Conservation (phyloP, 2,113 vertebrate genomes). For the Lampris incognitus region DNA sequence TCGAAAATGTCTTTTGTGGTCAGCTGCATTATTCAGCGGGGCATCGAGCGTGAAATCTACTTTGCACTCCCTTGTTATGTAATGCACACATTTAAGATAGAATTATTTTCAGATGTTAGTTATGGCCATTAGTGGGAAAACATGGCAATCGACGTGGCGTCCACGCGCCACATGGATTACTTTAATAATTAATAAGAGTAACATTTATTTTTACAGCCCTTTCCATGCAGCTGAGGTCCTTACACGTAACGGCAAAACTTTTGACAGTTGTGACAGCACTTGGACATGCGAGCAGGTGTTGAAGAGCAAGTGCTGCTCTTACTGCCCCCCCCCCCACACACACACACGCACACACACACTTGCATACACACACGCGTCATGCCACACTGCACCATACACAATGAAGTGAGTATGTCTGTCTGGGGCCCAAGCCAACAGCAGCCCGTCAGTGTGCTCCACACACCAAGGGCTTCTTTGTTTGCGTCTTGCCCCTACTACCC, state of each 20-base stretch:
- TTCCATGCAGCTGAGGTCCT: too few species aligned
- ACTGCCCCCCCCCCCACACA: conserved; percentile 17
- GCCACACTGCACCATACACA: conserved; percentile 11
- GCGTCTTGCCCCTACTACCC: background rate
- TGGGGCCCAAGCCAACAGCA: conserved; percentile 27
- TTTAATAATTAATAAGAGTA: too few species aligned
- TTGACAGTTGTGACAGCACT: conserved; percentile 64
- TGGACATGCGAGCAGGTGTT: conserved; percentile 68
- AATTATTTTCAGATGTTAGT: background rate
- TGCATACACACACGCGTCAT: conserved; percentile 21
- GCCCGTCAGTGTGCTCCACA: background rate
- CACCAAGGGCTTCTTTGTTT: conserved; percentile 53
- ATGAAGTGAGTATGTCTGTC: background rate
- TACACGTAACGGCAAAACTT: background rate
- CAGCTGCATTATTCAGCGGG: too few species aligned
- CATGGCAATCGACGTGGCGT: too few species aligned
- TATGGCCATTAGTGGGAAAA: background rate
- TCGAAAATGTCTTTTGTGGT: too few species aligned
- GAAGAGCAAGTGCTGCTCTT: conserved; percentile 45
- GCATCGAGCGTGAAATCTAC: too few species aligned
- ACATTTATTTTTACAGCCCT: too few species aligned
- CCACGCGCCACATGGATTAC: too few species aligned
- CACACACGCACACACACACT: conserved; percentile 13
- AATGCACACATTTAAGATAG: too few species aligned
- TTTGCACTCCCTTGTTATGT: too few species aligned